These are phyloP conservation scores for Nothura maculosa DNA, from an alignment of 2,797 vertebrate genomes.

Conservation along the genomic window DNA sequence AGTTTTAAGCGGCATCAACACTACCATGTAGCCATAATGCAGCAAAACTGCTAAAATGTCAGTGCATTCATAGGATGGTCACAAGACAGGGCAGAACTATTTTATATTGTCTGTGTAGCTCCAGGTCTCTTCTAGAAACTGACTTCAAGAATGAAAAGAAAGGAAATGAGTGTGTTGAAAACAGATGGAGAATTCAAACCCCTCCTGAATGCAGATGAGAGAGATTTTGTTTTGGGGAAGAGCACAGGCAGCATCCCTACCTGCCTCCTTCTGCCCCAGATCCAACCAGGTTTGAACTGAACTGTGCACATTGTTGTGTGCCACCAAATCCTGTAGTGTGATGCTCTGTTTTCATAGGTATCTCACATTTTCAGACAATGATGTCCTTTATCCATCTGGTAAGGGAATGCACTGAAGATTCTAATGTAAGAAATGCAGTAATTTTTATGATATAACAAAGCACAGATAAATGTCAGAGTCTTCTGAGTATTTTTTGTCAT, in stretches of 20 bases:
- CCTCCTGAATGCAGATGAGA: not conserved
- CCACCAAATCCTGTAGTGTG: not conserved
- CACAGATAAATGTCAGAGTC: not conserved
- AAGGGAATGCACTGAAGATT: not conserved
- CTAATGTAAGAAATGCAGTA: not conserved
- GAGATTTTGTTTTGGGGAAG: not conserved
- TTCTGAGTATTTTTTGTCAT: not conserved
- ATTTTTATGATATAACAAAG: not conserved
- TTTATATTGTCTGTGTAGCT: not conserved
- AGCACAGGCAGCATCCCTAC: not conserved
- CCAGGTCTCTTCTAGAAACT: not conserved
- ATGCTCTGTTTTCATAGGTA: not conserved
- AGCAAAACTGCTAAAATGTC: slow-evolving; percentile 49
- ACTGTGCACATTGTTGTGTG: not conserved
- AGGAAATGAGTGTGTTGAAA: not conserved
- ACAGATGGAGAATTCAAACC: not conserved
- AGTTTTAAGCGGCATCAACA: slow-evolving; percentile 29
- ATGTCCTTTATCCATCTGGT: not conserved
- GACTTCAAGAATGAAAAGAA: not conserved
- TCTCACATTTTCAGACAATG: not conserved
- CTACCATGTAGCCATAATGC: slow-evolving; percentile 4
- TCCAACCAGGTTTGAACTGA: not conserved
- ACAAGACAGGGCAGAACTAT: not conserved
- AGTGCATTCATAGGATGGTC: slow-evolving; percentile 38
- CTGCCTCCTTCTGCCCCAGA: not conserved